Base-by-base conservation (phyloP, 2,888 invertebrate species). In the Isoperla grammatica region DNA sequence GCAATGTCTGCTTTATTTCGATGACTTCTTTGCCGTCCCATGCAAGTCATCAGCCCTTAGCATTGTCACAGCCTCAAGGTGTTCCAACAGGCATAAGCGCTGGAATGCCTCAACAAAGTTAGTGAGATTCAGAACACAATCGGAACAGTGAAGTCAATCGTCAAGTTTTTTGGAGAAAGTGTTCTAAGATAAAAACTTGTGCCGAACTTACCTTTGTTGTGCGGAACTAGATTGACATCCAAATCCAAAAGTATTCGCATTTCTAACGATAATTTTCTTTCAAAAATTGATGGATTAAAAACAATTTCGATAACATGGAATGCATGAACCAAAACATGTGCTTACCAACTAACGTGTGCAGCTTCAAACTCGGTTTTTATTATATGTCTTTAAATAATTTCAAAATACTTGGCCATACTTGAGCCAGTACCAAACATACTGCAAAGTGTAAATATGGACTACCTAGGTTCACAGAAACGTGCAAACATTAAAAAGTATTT, bases 41-140 rank as follows among this genome's bases (percentile, higher is more conserved):
- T n/a, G n/a, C n/a, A n/a, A n/a, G n/a, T n/a, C n/a, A n/a, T n/a
- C n/a, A n/a, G n/a, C n/a, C n/a, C n/a, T n/a, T n/a, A n/a, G n/a
- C n/a, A n/a, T n/a, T n/a, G n/a, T n/a, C n/a, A n/a, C n/a, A n/a
- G n/a, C n/a, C n/a, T n/a, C n/a, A n/a, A n/a, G n/a, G n/a, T n/a
- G n/a, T n/a, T n/a, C n/a, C n/a, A n/a, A n/a, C n/a, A n/a, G n/a
- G n/a, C n/a, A n/a, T n/a, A n/a, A n/a, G n/a, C n/a, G n/a, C n/a
- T n/a, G n/a, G n/a, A n/a, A n/a, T n/a, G n/a, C n/a, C n/a, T n/a
- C n/a, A 29, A 29, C 29, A 29, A 29, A 29, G 61, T 68, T 15
- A 43, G 63, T 54, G 66, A 66, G 61, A 63, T 68, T 48, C 56
- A 66, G 29, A 68, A 67, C 61, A 62, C 65, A 42, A 60, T 66